phyloP scores from a whole-genome alignment of 23 tunicate species.

The Phallusia fumigata region DNA sequence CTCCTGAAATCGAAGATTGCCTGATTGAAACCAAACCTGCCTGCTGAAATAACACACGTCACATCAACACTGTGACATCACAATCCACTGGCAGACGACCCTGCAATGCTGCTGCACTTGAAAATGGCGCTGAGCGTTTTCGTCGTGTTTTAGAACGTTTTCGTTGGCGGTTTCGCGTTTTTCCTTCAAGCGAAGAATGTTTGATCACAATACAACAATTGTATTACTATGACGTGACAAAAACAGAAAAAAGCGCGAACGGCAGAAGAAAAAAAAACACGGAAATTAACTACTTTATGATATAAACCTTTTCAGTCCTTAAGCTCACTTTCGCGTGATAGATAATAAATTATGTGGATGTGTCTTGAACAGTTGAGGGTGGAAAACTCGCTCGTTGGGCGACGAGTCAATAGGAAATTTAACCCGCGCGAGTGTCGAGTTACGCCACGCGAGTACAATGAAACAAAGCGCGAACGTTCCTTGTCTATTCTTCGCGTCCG shows the following conservation, averaged over 20 bases:
- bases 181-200: too few species aligned
- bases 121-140: too few species aligned
- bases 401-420: background rate
- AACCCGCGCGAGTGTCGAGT: background rate
- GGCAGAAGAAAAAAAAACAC: background rate
- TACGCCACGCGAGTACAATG: slow-evolving; percentile 3
- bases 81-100: slow-evolving; percentile 6
- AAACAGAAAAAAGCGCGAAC: background rate
- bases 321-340: background rate
- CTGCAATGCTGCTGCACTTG: background rate
- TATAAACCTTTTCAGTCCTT: background rate
- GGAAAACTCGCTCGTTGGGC: background rate
- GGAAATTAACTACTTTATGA: background rate
- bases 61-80: slow-evolving; percentile 37
- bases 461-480: background rate
- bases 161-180: too few species aligned
- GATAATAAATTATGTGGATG: background rate
- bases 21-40: slow-evolving; percentile 33
- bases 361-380: background rate
- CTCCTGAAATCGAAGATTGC: slow-evolving; percentile 19
- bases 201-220: background rate
- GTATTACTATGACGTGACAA: background rate
- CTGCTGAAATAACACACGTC: slow-evolving; percentile 44
- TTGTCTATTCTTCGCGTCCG: background rate
- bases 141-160: too few species aligned